Conservation (phyloP, 2,113 vertebrate genomes). For the Saguinus imperator region DNA sequence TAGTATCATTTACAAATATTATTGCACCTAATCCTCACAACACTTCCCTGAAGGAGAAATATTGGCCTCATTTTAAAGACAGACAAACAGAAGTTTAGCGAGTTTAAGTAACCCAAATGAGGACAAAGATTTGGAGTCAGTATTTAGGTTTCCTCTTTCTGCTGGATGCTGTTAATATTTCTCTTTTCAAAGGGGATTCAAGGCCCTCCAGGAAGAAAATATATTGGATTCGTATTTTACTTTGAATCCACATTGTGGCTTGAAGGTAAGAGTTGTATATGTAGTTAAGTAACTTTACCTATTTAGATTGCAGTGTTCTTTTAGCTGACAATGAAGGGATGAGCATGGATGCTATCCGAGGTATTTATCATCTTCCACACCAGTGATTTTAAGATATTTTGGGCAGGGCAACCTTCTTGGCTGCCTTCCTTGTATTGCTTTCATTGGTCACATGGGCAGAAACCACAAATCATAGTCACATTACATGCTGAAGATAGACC, state of each 20-base stretch:
- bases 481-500: not conserved
- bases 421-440: not conserved
- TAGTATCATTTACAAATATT: not conserved
- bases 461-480: not conserved
- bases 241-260: not conserved
- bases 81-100: not conserved
- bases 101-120: not conserved
- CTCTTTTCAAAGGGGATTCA: not conserved
- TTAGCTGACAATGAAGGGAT: not conserved
- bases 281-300: not conserved
- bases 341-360: not conserved
- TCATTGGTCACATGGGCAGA: not conserved
- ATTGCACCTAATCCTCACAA: not conserved
- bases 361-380: not conserved
- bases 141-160: not conserved
- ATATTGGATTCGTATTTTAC: not conserved
- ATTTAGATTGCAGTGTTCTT: not conserved
- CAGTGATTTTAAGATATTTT: not conserved
- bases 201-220: not conserved
- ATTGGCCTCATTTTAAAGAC: not conserved
- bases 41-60: accelerated
- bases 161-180: not conserved
- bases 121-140: not conserved
- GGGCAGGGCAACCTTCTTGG: not conserved
- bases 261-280: not conserved